Conservation (phyloP, 2,888 invertebrate species). For the Cataglyphis rosenhaueri region DNA sequence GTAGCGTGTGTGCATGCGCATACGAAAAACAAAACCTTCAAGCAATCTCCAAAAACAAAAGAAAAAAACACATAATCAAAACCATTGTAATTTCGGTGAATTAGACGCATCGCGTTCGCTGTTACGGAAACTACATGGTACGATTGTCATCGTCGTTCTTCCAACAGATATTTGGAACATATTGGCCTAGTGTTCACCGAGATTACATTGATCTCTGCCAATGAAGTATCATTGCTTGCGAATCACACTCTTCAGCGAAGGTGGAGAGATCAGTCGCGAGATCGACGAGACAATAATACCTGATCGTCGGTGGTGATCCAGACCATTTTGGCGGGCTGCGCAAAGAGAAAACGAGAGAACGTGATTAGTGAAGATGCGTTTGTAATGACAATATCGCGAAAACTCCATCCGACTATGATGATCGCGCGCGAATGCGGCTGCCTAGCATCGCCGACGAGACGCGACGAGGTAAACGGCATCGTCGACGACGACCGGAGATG, state of each 20-base stretch:
- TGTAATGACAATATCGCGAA: conserved; percentile 33
- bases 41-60: background rate
- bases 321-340: conserved; percentile 85
- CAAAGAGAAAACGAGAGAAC: conserved; percentile 84
- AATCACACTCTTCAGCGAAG: background rate
- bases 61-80: background rate
- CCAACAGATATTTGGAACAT: background rate
- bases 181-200: conserved; percentile 17
- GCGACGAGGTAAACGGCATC: background rate
- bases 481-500: background rate
- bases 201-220: background rate
- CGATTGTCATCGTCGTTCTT: background rate
- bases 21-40: conserved; percentile 10
- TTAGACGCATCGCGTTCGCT: background rate
- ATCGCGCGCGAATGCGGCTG: conserved; percentile 27
- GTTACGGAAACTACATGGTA: background rate
- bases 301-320: conserved; percentile 84
- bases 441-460: background rate
- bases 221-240: conserved; percentile 35
- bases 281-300: conserved; percentile 75
- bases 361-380: conserved; percentile 78
- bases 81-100: conserved; percentile 28
- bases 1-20: background rate
- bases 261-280: conserved; percentile 6
- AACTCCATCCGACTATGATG: conserved; percentile 27